Evolutionary conservation across 2,888 invertebrate genomes (phyloP).

Genomic region (Drosophila macrospina): DNA sequence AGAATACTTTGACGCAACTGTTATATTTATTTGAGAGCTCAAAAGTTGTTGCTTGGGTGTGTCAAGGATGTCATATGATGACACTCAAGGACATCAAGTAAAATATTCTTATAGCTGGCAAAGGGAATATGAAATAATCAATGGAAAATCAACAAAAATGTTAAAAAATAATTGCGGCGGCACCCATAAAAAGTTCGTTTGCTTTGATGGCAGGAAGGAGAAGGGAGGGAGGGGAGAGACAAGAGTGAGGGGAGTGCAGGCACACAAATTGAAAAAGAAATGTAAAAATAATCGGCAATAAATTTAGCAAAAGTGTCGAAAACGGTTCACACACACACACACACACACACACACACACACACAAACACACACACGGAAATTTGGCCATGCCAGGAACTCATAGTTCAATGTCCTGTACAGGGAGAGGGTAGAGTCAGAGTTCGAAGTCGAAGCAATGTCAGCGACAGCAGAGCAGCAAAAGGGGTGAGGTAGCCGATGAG

Average conservation of each 20-base stretch:
- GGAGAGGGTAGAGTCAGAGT: slow-evolving; percentile 31
- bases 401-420: slow-evolving; percentile 82
- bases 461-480: slow-evolving; percentile 13
- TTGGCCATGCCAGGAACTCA: slow-evolving; percentile 74
- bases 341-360: slow-evolving; percentile 23
- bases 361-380: slow-evolving; percentile 70
- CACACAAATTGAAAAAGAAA: slow-evolving; percentile 70
- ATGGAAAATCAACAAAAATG: slow-evolving; percentile 75
- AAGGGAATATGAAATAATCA: slow-evolving; percentile 56
- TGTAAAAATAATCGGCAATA: slow-evolving; percentile 80
- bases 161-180: slow-evolving; percentile 73
- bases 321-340: slow-evolving; percentile 62
- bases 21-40: neutral
- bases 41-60: neutral
- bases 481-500: neutral
- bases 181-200: slow-evolving; percentile 40
- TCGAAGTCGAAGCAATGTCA: slow-evolving; percentile 10
- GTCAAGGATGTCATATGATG: slow-evolving; percentile 26
- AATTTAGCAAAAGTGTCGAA: slow-evolving; percentile 82
- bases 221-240: neutral
- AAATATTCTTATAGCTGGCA: neutral
- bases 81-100: slow-evolving; percentile 4
- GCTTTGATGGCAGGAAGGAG: neutral
- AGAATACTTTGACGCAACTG: neutral
- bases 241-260: slow-evolving; percentile 15